Percentiles rank a stretch among this genome's conserved stretches.
These are phyloP conservation scores for Zhuqinia jingwanae DNA, from an alignment of 2,888 invertebrate genomes.

Conservation along the genomic window DNA sequence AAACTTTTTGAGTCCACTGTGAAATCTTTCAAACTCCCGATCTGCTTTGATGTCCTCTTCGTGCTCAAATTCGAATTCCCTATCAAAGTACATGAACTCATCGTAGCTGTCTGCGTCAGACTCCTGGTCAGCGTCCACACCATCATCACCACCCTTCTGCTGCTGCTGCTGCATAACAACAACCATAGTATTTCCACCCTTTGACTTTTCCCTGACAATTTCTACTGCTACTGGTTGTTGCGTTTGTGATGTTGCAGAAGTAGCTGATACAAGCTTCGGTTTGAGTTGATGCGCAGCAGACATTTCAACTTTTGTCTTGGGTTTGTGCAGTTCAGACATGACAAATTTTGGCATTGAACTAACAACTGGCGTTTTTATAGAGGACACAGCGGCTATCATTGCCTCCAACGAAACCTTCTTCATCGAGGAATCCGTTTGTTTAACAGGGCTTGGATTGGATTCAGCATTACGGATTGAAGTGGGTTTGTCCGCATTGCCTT, in stretches of 20 bases:
- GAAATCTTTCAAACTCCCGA: conserved; percentile 75
- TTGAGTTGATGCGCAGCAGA: background rate
- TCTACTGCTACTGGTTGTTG: background rate
- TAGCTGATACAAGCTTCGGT: background rate
- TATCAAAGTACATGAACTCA: conserved; percentile 24
- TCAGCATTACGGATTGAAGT: no score
- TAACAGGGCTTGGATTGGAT: background rate
- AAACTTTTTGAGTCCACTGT: conserved; percentile 64
- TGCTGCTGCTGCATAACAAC: background rate
- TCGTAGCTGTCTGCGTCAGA: conserved; percentile 7
- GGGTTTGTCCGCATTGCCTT: no score
- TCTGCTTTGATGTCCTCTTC: conserved; percentile 62
- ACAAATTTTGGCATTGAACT: background rate
- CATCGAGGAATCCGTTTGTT: no score
- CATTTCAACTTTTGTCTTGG: background rate
- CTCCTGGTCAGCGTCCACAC: background rate
- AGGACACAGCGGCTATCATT: background rate
- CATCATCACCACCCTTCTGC: background rate
- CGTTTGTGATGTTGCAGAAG: no score
- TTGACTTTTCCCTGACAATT: background rate
- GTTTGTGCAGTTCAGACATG: background rate
- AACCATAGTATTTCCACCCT: background rate
- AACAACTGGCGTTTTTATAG: background rate
- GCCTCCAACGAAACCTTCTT: background rate
- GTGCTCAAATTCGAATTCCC: conserved; percentile 16